These are phyloP conservation scores for Scotopteryx bipunctaria DNA, from an alignment of 2,888 invertebrate species.

Conservation along the genomic window DNA sequence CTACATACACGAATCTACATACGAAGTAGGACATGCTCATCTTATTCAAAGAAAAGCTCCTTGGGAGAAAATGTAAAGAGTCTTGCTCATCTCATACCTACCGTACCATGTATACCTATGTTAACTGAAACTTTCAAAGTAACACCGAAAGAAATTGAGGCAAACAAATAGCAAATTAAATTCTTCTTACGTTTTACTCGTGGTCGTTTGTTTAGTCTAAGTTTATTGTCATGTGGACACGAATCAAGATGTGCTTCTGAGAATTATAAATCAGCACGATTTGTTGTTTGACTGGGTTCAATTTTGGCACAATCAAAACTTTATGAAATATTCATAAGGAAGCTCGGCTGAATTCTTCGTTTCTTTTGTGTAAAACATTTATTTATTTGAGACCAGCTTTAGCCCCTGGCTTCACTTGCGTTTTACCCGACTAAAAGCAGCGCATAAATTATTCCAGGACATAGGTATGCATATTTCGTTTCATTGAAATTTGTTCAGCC, in stretches of 20 bases:
- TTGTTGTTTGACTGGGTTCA: constrained; percentile 29
- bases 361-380: no score
- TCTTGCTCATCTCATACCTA: no score
- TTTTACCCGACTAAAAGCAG: no score
- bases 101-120: no score
- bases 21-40: constrained; percentile 5
- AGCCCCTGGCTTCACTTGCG: no score
- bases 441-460: no score
- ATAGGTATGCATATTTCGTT: no score
- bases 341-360: not conserved
- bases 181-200: no score
- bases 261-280: constrained; percentile 33
- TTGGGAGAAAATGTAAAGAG: not conserved
- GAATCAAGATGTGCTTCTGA: constrained; percentile 24
- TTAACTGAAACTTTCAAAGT: no score
- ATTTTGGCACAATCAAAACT: constrained; percentile 23
- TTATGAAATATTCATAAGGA: constrained; percentile 22
- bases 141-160: not conserved
- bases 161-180: no score
- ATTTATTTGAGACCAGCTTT: no score
- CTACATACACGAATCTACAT: constrained; percentile 10
- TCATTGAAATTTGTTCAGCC: no score
- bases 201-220: constrained; percentile 9
- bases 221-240: constrained; percentile 18
- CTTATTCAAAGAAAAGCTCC: constrained; percentile 5